Percentiles rank a stretch among this genome's conserved stretches.
phyloP scores from a whole-genome alignment of 2,797 vertebrate genomes.

The Odontamblyopus lacepedii region DNA sequence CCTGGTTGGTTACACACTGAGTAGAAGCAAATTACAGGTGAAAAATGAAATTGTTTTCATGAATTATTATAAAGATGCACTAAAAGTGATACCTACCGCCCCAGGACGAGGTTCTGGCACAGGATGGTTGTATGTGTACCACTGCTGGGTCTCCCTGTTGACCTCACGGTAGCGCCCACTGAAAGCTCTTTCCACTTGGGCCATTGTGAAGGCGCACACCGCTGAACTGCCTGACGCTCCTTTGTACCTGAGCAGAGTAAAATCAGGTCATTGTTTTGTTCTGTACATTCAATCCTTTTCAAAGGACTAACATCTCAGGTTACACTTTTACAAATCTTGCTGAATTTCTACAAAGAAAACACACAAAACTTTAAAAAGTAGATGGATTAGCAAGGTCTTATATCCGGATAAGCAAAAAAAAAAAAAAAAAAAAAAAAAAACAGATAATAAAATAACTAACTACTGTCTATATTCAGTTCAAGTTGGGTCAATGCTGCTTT shows the following conservation, averaged over 20 bases:
- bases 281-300: not conserved
- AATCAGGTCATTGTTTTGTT: not conserved
- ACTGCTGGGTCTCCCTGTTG: slow-evolving; percentile 92
- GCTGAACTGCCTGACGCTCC: slow-evolving; percentile 85
- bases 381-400: slow-evolving; percentile 47
- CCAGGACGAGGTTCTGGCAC: slow-evolving; percentile 88
- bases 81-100: slow-evolving; percentile 70
- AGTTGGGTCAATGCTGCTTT: too few relatives aligned
- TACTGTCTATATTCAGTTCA: not conserved
- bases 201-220: slow-evolving; percentile 89
- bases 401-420: slow-evolving; percentile 37
- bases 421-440: slow-evolving; percentile 7
- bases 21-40: slow-evolving; percentile 27
- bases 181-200: slow-evolving; percentile 85
- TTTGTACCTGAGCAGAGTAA: slow-evolving; percentile 73
- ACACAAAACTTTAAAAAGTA: slow-evolving; percentile 39
- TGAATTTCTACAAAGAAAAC: slow-evolving; percentile 35
- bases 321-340: slow-evolving; percentile 33
- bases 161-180: slow-evolving; percentile 88
- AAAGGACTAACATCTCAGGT: slow-evolving; percentile 20
- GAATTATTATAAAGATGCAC: not conserved
- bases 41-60: slow-evolving; percentile 15
- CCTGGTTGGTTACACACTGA: slow-evolving; percentile 87
- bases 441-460: not conserved
- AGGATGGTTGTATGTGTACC: slow-evolving; percentile 87